phyloP scores from a whole-genome alignment of 2,113 vertebrate genomes.

The Scytalopus superciliaris region DNA sequence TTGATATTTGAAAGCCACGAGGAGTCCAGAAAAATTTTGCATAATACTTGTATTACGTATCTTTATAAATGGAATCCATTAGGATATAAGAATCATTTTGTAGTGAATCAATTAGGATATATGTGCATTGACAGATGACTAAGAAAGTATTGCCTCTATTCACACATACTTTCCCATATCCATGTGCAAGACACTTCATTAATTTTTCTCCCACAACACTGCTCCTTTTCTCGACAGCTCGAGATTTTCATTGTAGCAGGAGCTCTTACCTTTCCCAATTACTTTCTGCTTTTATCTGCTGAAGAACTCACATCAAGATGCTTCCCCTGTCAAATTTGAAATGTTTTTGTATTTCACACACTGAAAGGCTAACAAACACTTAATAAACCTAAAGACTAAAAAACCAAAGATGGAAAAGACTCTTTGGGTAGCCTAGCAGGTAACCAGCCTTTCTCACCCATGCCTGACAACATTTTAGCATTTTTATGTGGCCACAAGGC shows the following conservation, averaged over 20 bases:
- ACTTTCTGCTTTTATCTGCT: background rate
- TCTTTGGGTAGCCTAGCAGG: background rate
- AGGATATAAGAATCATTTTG: background rate
- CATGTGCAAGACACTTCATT: fast-evolving
- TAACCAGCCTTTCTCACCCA: background rate
- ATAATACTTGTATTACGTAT: background rate
- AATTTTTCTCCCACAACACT: background rate
- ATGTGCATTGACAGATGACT: background rate
- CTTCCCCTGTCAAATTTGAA: background rate
- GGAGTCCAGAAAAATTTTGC: background rate
- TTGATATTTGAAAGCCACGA: background rate
- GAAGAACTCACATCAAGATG: background rate
- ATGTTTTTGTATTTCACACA: background rate
- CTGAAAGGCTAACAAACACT: background rate
- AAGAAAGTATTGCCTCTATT: background rate
- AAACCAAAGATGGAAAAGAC: background rate
- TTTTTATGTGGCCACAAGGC: background rate
- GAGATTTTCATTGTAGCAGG: background rate
- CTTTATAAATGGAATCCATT: background rate
- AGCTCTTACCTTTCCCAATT: background rate
- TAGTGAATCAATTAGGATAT: background rate
- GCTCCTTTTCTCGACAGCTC: background rate
- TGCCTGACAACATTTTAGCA: background rate
- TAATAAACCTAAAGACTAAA: background rate
- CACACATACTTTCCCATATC: background rate